Base-by-base conservation (phyloP, 92 coral and sea anemone species). In the Porites cylindrica region DNA sequence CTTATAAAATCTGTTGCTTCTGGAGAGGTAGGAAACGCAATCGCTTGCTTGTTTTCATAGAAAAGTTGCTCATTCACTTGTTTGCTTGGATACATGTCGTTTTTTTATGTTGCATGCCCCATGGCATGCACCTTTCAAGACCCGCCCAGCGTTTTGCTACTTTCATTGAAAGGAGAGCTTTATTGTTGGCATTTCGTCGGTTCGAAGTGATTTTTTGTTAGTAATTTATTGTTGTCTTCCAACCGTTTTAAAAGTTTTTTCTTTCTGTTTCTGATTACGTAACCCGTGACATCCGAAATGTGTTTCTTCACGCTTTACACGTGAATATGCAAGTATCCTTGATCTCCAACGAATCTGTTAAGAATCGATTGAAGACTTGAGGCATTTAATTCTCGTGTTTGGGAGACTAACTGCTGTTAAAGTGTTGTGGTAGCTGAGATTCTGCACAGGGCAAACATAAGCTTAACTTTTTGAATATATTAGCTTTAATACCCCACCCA, bases 1-100 rank as follows among this genome's bases (percentile, higher is more conserved):
- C 17, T 96, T 60, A 82, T 96, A 66, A 92, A 96, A 43, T 95
- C 92, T 86, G 98, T 95, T 38, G 82, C 96, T 23, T 84, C 95
- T 10, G 98, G 96, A n/a, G 94, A 96, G 98, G 98, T 94, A 77
- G 62, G 79, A 83, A 65, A 8, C 29, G 17, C 8, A 13, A 14
- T 13, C 18, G 23, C 29, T 70, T 1, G 18, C 20, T 62, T 24
- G 17, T 38, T 38, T 38, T 38, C 47, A 4, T 4, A 38, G 47
- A 4, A 38, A 38, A 38, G 47, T 38, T 38, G 47, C 4, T 3
- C 47, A 38, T 3, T 63, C 80, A 32, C 47, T 65, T 66, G 18
- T 82, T 72, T 70, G 18, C 10, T 14, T 14, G n/a, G 8, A 29
- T 12, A 8, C 50, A 32, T n/a, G 19, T 70, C 3, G 11, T 19